Evolutionary conservation across 1,140 invertebrate genomes (phyloP).

Genomic region (Zaprionus lachaisei): DNA sequence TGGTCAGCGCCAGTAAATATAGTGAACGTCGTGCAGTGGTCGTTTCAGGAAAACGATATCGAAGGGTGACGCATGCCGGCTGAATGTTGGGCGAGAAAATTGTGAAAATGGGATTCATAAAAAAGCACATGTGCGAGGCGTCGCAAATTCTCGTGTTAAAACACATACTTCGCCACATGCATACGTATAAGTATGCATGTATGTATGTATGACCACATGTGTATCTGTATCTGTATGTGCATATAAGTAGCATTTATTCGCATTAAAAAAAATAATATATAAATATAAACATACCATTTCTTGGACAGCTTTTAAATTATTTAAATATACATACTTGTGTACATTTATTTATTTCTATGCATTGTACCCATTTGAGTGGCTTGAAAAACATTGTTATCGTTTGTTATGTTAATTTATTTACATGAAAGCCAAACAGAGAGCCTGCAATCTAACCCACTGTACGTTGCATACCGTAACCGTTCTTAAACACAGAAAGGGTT

Average conservation of each 20-base stretch:
- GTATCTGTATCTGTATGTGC: slow-evolving; percentile 2
- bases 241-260: slow-evolving; percentile 23
- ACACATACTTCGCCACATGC: neutral
- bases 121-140: slow-evolving; percentile 42
- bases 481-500: neutral
- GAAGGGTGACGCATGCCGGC: slow-evolving; percentile 52
- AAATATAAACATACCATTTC: slow-evolving; percentile 8
- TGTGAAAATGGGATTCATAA: slow-evolving; percentile 57
- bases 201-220: slow-evolving; percentile 8
- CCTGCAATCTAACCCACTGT: neutral
- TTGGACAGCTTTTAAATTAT: slow-evolving; percentile 6
- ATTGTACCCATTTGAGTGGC: neutral
- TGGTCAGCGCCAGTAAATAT: slow-evolving; percentile 54
- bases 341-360: slow-evolving; percentile 5
- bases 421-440: neutral
- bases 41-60: slow-evolving; percentile 46
- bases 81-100: slow-evolving; percentile 43
- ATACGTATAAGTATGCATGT: neutral
- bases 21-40: slow-evolving; percentile 42
- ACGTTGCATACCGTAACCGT: neutral
- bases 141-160: slow-evolving; percentile 44
- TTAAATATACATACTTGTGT: slow-evolving; percentile 1
- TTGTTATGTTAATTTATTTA: neutral
- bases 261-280: slow-evolving; percentile 1
- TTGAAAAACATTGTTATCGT: neutral